A percentile compares a stretch with the other conserved stretches of the same genome.
Evolutionary conservation across 64 coral and sea anemone species (phyloP).

Genomic region (Actinia tenebrosa): DNA sequence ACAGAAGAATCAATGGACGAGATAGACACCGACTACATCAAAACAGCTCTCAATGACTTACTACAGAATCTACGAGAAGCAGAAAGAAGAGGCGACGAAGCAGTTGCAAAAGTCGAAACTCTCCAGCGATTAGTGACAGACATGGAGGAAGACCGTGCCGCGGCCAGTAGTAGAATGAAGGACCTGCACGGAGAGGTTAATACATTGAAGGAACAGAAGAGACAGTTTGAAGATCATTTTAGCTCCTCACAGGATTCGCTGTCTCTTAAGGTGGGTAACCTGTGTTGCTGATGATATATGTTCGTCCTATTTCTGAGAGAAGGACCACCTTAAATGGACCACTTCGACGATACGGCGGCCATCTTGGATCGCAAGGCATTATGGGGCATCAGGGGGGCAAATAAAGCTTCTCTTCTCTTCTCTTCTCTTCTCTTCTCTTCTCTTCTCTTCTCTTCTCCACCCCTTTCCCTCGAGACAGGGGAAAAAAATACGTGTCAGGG

Average conservation of each 20-base stretch:
- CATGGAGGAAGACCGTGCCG: constrained; percentile 52
- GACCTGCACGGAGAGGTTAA: constrained; percentile 57
- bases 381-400: no score
- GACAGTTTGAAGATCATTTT: constrained; percentile 51
- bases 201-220: constrained; percentile 61
- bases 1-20: constrained; percentile 77
- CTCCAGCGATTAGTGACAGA: constrained; percentile 44
- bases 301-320: no score
- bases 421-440: no score
- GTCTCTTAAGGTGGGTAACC: constrained; percentile 49
- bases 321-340: no score
- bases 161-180: constrained; percentile 38
- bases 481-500: no score
- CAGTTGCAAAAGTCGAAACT: constrained; percentile 43
- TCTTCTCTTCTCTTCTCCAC: no score
- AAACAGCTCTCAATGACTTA: constrained; percentile 45
- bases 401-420: no score
- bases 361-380: no score
- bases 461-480: no score
- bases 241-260: constrained; percentile 48
- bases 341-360: no score
- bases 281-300: background rate
- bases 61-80: constrained; percentile 79
- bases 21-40: constrained; percentile 65
- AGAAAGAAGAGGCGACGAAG: constrained; percentile 66